Evolutionary conservation across 2,797 vertebrate genomes (phyloP).

Genomic region (Acestrorhynchus altus): DNA sequence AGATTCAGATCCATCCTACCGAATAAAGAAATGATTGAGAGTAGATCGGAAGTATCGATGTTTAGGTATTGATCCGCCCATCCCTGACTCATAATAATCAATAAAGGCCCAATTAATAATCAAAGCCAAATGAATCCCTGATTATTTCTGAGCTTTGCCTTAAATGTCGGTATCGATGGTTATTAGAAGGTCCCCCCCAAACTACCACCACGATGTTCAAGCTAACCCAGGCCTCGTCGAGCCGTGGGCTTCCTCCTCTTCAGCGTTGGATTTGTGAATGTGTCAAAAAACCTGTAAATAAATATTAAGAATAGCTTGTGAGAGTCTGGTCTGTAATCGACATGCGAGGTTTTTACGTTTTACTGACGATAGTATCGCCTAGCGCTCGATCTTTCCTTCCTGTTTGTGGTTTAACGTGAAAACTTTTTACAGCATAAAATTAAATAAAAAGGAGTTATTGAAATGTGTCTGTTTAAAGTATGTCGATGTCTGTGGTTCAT

Average conservation of each 20-base stretch:
- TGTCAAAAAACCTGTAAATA: slow-evolving; percentile 57
- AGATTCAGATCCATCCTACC: too few relatives aligned
- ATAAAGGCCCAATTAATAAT: slow-evolving; percentile 26
- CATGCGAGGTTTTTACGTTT: too few relatives aligned
- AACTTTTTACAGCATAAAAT: slow-evolving; percentile 27
- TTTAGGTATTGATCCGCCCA: too few relatives aligned
- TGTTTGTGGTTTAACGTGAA: slow-evolving; percentile 25
- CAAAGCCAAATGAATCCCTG: slow-evolving; percentile 36
- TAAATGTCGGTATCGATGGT: slow-evolving; percentile 32
- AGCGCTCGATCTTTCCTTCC: background rate
- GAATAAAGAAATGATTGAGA: too few relatives aligned
- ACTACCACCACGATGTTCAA: slow-evolving; percentile 5
- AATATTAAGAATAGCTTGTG: slow-evolving; percentile 55
- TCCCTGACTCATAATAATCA: too few relatives aligned
- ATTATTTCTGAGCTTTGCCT: slow-evolving; percentile 47
- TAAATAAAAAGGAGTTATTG: slow-evolving; percentile 13
- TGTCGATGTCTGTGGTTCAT: slow-evolving; percentile 15
- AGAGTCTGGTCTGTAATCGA: background rate
- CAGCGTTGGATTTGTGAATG: slow-evolving; percentile 52
- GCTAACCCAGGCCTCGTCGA: slow-evolving; percentile 20
- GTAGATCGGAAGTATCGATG: too few relatives aligned
- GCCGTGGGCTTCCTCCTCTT: slow-evolving; percentile 22
- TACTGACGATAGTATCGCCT: background rate
- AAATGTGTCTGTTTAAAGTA: slow-evolving; percentile 45
- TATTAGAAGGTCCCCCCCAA: background rate